A percentile compares a stretch with the other conserved stretches of the same genome.
phyloP scores from a whole-genome alignment of 1,140 invertebrate species.

The Pinna nobilis region DNA sequence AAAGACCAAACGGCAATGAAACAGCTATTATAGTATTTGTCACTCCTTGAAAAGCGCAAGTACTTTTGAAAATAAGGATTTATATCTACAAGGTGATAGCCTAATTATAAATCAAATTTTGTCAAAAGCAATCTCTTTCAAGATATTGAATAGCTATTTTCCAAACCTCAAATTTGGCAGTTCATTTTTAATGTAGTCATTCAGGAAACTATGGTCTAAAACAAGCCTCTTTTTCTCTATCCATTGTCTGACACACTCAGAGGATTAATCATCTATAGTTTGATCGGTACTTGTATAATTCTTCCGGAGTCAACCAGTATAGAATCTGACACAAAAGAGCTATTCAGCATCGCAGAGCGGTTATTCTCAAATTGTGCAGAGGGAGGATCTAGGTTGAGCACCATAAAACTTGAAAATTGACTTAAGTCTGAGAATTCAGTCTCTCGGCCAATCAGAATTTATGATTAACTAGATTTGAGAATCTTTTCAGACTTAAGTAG shows the following conservation, averaged over 20 bases:
- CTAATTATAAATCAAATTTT: conserved; percentile 35
- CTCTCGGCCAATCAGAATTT: too few species aligned
- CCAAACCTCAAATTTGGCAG: conserved; percentile 28
- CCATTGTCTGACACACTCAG: background rate
- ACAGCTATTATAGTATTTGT: background rate
- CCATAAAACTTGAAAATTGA: too few species aligned
- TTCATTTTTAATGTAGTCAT: conserved; percentile 20
- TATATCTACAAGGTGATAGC: conserved; percentile 18
- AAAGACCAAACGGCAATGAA: conserved; percentile 10
- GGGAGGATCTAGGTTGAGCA: too few species aligned
- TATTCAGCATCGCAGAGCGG: too few species aligned
- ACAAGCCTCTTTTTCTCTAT: conserved; percentile 19
- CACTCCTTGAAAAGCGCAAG: background rate
- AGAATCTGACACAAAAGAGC: too few species aligned
- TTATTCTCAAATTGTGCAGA: too few species aligned
- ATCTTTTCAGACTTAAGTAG: too few species aligned
- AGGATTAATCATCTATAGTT: conserved; percentile 32
- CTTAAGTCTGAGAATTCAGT: too few species aligned
- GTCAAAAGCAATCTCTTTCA: background rate
- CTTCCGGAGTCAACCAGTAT: background rate
- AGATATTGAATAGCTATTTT: conserved; percentile 19
- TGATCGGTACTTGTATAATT: background rate
- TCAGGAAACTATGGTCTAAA: conserved; percentile 15
- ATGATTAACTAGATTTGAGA: too few species aligned
- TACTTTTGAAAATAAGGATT: background rate